Evolutionary conservation across 2,113 vertebrate genomes (phyloP).

Genomic region (Phrynosoma platyrhinos): DNA sequence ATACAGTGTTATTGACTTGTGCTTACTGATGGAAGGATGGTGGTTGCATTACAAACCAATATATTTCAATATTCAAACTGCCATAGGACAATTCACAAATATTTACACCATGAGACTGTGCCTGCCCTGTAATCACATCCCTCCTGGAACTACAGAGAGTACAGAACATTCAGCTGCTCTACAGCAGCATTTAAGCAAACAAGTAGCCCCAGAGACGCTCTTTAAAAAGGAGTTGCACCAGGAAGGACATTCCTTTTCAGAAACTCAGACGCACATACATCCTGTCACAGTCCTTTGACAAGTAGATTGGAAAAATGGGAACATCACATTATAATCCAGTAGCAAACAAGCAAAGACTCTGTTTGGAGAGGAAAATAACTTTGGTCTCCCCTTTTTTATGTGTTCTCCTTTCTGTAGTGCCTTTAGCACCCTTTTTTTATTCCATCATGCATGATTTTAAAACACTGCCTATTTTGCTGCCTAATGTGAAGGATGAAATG

Average conservation of each 20-base stretch:
- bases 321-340: neutral
- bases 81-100: conserved; percentile 4
- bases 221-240: neutral
- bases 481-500: neutral
- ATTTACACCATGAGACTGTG: neutral
- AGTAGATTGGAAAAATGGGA: neutral
- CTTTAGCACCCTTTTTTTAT: neutral
- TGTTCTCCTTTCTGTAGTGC: neutral
- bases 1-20: neutral
- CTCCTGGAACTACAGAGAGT: neutral
- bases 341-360: neutral
- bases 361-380: neutral
- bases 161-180: neutral
- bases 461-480: neutral
- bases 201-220: neutral
- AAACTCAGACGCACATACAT: neutral
- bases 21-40: neutral
- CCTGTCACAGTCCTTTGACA: neutral
- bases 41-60: conserved; percentile 2
- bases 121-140: neutral
- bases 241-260: neutral
- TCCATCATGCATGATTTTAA: neutral
- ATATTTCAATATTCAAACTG: neutral
- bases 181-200: neutral
- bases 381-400: too few species aligned